Evolutionary conservation across 2,888 invertebrate genomes (phyloP), one percentile per base, ranked within the genome.

Genomic region (Chrysolina haemoptera): DNA sequence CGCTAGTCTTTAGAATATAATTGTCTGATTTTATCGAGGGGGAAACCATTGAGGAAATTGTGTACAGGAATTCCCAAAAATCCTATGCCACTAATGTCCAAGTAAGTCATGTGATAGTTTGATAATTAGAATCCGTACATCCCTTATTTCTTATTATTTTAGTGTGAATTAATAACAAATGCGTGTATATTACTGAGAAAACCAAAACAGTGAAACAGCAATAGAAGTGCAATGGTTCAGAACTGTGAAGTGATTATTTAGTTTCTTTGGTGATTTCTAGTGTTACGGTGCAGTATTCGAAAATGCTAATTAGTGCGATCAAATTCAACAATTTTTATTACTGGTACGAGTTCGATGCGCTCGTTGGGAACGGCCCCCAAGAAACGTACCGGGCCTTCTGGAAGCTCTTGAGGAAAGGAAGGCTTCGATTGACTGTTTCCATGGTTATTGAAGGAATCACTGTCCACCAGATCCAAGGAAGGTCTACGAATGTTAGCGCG

Each of bases 391-490:
- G 90, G 90, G 67, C 90, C 90, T 77, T 89, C 89, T 5, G 90
- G 90, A 59, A 90, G 83, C 71, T 87, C 89, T 75, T 89, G 87
- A 1, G 90, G 90, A 80, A 92, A 92, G 75, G 92, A 91, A 0
- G 90, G 89, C 20, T 90, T 89, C 18, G 87, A 87, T 74, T 86
- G 83, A 16, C 84, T 84, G 75, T 84, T 86, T 86, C 90, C 86
- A 82, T 94, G 91, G 0, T 95, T 95, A 82, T 95, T 94, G 88
- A 96, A 96, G 81, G 94, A 94, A 79, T 93, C 94, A 80, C 94
- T 93, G 85, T 96, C 96, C 0, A 96, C 94, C 63, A 95, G 89
- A 85, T 95, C 95, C 69, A 95, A 90, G 82, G 94, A 94, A 62
- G 95, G 95, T 20, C 95, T 91, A 79, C 93, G 91, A 79, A 93